These are phyloP conservation scores for Colletes latitarsis DNA, from an alignment of 1,140 invertebrate genomes.

Conservation along the genomic window DNA sequence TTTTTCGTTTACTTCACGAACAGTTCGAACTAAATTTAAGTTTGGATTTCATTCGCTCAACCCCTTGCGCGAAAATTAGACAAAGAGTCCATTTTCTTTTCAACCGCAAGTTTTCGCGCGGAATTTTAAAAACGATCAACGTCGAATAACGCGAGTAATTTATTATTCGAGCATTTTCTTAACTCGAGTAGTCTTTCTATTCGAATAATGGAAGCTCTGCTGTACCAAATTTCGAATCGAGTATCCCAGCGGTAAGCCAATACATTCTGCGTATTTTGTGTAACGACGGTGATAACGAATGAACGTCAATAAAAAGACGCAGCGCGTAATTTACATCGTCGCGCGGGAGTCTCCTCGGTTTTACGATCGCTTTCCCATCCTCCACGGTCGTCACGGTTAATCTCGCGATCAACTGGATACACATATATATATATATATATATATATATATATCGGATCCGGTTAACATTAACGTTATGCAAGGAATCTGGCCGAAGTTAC, in stretches of 20 bases:
- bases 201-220: no score
- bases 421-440: slow-evolving; percentile 23
- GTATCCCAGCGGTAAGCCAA: neutral
- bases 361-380: slow-evolving; percentile 15
- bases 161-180: no score
- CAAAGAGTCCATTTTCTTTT: no score
- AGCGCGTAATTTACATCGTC: slow-evolving; percentile 3
- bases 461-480: slow-evolving; percentile 56
- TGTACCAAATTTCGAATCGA: no score
- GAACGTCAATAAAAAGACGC: neutral
- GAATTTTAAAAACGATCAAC: no score
- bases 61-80: no score
- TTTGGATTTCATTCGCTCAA: no score
- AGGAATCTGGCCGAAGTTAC: slow-evolving; percentile 29
- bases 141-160: no score
- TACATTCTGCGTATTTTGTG: neutral
- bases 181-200: no score
- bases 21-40: no score
- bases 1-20: no score
- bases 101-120: no score
- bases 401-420: slow-evolving; percentile 45
- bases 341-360: neutral
- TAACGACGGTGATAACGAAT: neutral
- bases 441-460: slow-evolving; percentile 20
- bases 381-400: slow-evolving; percentile 33